These are phyloP conservation scores for Physella acuta DNA, from an alignment of 1,140 invertebrate species.

Conservation along the genomic window DNA sequence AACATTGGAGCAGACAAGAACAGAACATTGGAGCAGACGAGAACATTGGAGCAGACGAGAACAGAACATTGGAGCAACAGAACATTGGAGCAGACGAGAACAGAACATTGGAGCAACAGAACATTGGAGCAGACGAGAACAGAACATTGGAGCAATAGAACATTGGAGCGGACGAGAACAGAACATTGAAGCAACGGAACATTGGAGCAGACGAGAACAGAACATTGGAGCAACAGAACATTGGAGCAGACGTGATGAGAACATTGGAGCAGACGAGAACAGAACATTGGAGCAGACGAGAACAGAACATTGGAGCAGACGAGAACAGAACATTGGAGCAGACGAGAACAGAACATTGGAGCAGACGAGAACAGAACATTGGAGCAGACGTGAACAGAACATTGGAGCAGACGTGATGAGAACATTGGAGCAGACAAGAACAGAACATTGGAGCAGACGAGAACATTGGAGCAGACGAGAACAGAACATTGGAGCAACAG, in stretches of 20 bases:
- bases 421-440: not conserved
- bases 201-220: not conserved
- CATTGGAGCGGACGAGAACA: not conserved
- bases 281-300: not conserved
- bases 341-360: not conserved
- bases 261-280: not conserved
- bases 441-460: not conserved
- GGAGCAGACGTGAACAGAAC: not conserved
- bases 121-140: not conserved
- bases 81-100: not conserved
- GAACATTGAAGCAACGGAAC: not conserved
- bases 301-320: not conserved
- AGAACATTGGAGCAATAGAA: not conserved
- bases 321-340: not conserved
- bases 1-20: not conserved
- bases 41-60: not conserved
- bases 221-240: not conserved
- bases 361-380: not conserved
- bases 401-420: not conserved
- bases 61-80: not conserved
- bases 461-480: not conserved
- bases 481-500: not conserved
- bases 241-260: not conserved
- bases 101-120: not conserved
- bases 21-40: not conserved